Evolutionary conservation across 2,113 vertebrate species (phyloP).

Genomic region (Sceloporus tristichus): DNA sequence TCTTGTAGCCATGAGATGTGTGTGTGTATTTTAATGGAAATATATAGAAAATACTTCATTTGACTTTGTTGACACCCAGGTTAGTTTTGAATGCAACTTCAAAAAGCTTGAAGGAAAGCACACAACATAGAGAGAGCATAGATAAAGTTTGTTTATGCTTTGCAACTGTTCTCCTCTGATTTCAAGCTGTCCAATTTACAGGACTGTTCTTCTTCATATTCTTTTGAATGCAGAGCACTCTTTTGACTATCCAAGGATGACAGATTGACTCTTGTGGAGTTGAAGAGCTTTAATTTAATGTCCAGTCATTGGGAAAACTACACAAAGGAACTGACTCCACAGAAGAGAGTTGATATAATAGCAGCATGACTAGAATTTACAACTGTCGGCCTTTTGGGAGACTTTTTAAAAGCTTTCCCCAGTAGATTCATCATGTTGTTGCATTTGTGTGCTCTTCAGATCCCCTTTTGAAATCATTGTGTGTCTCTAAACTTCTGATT

Average conservation of each 20-base stretch:
- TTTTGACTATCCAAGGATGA: conserved; percentile 44
- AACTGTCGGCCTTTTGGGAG: conserved; percentile 30
- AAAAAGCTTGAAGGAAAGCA: not conserved
- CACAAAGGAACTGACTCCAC: not conserved
- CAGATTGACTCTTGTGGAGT: conserved; percentile 29
- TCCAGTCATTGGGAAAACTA: conserved; percentile 30
- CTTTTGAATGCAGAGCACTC: conserved; percentile 37
- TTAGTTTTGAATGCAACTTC: conserved; percentile 42
- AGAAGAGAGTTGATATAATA: conserved; percentile 13
- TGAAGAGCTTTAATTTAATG: conserved; percentile 51
- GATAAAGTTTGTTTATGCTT: conserved; percentile 30
- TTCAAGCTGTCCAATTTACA: conserved; percentile 23
- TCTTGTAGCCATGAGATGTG: not conserved
- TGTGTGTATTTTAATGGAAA: too few relatives aligned
- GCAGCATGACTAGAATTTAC: conserved; percentile 41
- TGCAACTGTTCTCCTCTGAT: conserved; percentile 17
- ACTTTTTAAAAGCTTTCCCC: conserved; percentile 23
- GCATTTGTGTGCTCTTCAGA: conserved; percentile 29
- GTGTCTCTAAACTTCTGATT: not conserved
- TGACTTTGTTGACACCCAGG: not conserved
- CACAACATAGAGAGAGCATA: not conserved
- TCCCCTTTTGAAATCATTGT: conserved; percentile 23
- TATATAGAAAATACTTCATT: conserved; percentile 1
- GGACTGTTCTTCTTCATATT: conserved; percentile 29
- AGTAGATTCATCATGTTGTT: conserved; percentile 5